Evolutionary conservation across 2,888 invertebrate genomes (phyloP), one percentile per base, ranked within the genome.

Genomic region (Malthinus flaveolus): DNA sequence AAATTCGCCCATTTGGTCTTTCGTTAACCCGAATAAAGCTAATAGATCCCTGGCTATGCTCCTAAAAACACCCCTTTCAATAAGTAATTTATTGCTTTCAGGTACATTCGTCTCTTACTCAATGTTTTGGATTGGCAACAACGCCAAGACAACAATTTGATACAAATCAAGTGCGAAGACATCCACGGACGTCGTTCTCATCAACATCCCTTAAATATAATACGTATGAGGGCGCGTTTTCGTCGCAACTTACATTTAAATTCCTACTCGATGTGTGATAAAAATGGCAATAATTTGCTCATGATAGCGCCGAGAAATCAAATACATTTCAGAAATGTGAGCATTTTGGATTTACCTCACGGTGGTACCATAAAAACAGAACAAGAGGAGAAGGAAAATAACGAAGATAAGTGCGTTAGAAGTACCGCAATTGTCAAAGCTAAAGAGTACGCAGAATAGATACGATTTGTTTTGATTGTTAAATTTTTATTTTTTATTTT

Each of bases 91-190:
- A 23, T 23, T 23, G 49, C 64, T 72, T 69, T 44, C 75, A 89
- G 89, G 71, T 97, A 97, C 78, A 97, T 97, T 63, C 87, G 89
- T 48, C 83, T 97, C 1, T 82, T 97, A 15, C 88, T 88, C 60
- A 90, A 89, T 72, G 93, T 97, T 0, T 76, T 97, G 8, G 93
- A 95, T 70, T 97, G 94, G 92, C 96, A 96, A 79, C 90, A 83
- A 63, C 70, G 73, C 32, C 79, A 80, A 60, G 73, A 78, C 49
- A 23, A 23, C 23, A 65, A 68, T 45, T 68, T 73, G 7, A 72
- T 73, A 34, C 77, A 76, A 59, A 72, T 82, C 56, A 87, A 84
- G 77, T 85, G 80, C 68, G 85, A 83, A 72, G 78, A 75, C 49
- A 73, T 72, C 10, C 68, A 67, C 45, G 54, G 68, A 8, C 13